Evolutionary conservation across 2,888 invertebrate genomes (phyloP).

Genomic region (Kuschelorhynchus macadamiae): DNA sequence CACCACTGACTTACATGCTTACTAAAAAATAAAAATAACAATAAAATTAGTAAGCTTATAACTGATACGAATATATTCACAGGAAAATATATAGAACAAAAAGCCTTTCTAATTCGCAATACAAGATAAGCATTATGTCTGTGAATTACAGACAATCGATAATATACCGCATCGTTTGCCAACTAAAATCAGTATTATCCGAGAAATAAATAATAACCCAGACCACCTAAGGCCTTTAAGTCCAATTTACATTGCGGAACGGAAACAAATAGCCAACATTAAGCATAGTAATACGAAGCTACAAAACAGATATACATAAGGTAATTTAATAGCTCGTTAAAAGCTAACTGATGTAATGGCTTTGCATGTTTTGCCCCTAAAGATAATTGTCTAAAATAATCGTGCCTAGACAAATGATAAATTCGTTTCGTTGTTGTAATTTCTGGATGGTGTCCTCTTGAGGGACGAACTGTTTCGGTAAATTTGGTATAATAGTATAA

Average conservation of each 20-base stretch:
- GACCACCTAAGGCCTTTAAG: slow-evolving; percentile 41
- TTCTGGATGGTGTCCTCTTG: too few relatives aligned
- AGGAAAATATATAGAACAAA: too few relatives aligned
- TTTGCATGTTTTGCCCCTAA: slow-evolving; percentile 23
- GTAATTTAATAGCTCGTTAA: slow-evolving; percentile 44
- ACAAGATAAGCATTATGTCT: slow-evolving; percentile 4
- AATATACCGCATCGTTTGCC: slow-evolving; percentile 32
- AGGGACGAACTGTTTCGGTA: too few relatives aligned
- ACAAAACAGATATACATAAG: slow-evolving; percentile 41
- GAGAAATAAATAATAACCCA: slow-evolving; percentile 43
- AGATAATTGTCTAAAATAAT: slow-evolving; percentile 30
- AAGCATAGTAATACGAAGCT: slow-evolving; percentile 38
- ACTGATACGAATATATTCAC: too few relatives aligned
- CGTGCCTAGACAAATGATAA: background rate
- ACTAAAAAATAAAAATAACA: too few relatives aligned
- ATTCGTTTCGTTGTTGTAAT: too few relatives aligned
- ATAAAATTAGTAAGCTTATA: too few relatives aligned
- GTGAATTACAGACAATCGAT: slow-evolving; percentile 28
- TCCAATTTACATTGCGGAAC: slow-evolving; percentile 46
- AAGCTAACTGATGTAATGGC: slow-evolving; percentile 30
- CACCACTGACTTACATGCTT: too few relatives aligned
- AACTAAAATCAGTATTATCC: slow-evolving; percentile 37
- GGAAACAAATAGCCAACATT: slow-evolving; percentile 43
- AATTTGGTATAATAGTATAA: too few relatives aligned
- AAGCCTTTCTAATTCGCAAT: too few relatives aligned